These are phyloP conservation scores for Latrodectus geometricus DNA, from an alignment of 1,140 invertebrate genomes.

Conservation along the genomic window DNA sequence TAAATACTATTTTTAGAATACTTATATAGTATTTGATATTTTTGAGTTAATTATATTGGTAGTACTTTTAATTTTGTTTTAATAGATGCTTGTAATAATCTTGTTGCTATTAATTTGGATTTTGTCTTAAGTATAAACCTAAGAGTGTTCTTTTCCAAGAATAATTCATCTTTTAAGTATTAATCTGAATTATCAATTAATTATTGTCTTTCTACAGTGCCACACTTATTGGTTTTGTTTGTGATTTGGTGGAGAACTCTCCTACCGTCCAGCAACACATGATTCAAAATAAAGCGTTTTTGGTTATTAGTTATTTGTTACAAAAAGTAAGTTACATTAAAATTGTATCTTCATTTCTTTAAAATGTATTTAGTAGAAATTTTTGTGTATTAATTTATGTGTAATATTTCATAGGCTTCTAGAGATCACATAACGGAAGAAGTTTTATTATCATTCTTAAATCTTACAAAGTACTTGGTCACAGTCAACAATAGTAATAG, in stretches of 20 bases:
- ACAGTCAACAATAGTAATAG: slow-evolving; percentile 93
- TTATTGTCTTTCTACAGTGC: slow-evolving; percentile 73
- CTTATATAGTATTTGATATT: no score
- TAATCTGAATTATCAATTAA: slow-evolving; percentile 64
- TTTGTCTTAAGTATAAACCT: background rate
- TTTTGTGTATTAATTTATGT: background rate
- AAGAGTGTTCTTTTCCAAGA: background rate
- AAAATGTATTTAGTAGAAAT: background rate
- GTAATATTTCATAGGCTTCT: slow-evolving; percentile 75
- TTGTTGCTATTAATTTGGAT: background rate
- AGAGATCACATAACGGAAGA: slow-evolving; percentile 93
- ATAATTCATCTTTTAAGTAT: background rate
- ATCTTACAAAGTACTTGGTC: slow-evolving; percentile 95
- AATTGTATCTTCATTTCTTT: background rate
- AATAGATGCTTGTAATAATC: slow-evolving; percentile 4
- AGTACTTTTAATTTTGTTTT: background rate
- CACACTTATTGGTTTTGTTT: slow-evolving; percentile 95
- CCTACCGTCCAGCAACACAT: slow-evolving; percentile 98
- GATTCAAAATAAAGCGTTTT: slow-evolving; percentile 96
- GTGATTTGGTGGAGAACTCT: slow-evolving; percentile 95
- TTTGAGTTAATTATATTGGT: background rate
- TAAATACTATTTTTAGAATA: background rate
- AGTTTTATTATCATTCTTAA: slow-evolving; percentile 91
- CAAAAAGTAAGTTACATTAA: slow-evolving; percentile 75
- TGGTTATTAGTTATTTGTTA: slow-evolving; percentile 97